These are phyloP conservation scores for Dicycla oo DNA, from an alignment of 2,888 invertebrate species.

Conservation along the genomic window DNA sequence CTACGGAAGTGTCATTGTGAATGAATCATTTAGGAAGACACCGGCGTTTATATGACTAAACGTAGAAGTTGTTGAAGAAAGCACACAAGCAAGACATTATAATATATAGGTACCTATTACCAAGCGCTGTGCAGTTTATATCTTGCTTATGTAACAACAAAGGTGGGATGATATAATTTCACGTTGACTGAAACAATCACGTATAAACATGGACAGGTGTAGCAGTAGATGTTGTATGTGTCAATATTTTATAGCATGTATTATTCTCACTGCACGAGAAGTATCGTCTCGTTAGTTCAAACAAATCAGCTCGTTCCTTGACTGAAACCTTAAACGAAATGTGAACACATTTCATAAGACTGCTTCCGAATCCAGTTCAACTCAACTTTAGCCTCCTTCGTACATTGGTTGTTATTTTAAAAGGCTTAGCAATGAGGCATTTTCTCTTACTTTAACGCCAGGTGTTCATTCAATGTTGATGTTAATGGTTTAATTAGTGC, in stretches of 20 bases:
- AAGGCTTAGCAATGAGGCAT: no score
- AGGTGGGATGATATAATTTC: slow-evolving; percentile 44
- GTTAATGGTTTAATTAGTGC: slow-evolving; percentile 18
- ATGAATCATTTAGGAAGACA: not conserved
- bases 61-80: slow-evolving; percentile 32
- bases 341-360: not conserved
- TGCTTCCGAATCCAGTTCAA: not conserved
- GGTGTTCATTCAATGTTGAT: not conserved
- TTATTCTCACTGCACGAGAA: slow-evolving; percentile 11
- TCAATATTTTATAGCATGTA: slow-evolving; percentile 36
- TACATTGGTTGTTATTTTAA: not conserved
- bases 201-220: slow-evolving; percentile 26
- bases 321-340: not conserved
- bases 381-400: not conserved
- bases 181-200: slow-evolving; percentile 36
- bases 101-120: slow-evolving; percentile 33
- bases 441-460: not conserved
- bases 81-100: slow-evolving; percentile 12
- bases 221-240: slow-evolving; percentile 18
- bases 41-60: slow-evolving; percentile 2
- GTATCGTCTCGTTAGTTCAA: slow-evolving; percentile 1
- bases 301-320: not conserved
- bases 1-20: not conserved
- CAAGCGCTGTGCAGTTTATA: slow-evolving; percentile 44
- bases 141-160: slow-evolving; percentile 42